A percentile compares a stretch with the other conserved stretches of the same genome.
phyloP scores from a whole-genome alignment of 2,888 invertebrate species.

The Pachycephus smyrnensis region DNA sequence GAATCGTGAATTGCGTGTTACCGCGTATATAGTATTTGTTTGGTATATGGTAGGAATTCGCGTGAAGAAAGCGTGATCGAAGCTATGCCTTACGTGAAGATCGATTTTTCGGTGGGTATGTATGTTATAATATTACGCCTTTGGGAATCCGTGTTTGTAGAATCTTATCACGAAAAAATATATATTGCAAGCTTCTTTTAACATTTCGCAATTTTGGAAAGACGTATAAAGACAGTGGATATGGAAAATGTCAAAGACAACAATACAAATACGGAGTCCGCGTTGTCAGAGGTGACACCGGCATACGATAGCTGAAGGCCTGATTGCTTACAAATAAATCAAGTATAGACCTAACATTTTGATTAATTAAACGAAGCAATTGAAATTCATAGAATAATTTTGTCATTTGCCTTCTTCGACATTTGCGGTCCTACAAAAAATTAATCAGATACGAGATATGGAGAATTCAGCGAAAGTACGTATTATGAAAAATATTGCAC shows the following conservation, averaged over 20 bases:
- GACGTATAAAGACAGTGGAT: not conserved
- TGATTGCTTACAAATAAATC: not conserved
- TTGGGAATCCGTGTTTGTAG: not conserved
- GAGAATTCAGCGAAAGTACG: not conserved
- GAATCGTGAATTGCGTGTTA: not conserved
- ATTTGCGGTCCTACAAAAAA: not conserved
- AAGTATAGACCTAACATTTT: no score
- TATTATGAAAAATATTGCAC: not conserved
- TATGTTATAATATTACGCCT: not conserved
- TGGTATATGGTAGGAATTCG: constrained; percentile 22
- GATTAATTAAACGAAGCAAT: not conserved
- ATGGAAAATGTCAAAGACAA: not conserved
- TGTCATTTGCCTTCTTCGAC: not conserved
- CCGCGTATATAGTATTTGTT: not conserved
- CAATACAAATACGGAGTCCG: not conserved
- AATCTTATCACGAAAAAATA: not conserved
- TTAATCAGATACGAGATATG: not conserved
- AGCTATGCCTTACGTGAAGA: not conserved
- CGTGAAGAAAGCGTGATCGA: constrained; percentile 36
- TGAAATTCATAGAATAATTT: not conserved
- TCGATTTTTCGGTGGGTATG: not conserved
- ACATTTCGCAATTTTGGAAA: not conserved
- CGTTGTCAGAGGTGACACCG: not conserved
- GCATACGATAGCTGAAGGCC: not conserved
- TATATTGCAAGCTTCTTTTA: not conserved